Percentiles rank a stretch among this genome's conserved stretches.
Evolutionary conservation across 1,140 invertebrate species (phyloP).

Genomic region (Neodiprion lecontei): DNA sequence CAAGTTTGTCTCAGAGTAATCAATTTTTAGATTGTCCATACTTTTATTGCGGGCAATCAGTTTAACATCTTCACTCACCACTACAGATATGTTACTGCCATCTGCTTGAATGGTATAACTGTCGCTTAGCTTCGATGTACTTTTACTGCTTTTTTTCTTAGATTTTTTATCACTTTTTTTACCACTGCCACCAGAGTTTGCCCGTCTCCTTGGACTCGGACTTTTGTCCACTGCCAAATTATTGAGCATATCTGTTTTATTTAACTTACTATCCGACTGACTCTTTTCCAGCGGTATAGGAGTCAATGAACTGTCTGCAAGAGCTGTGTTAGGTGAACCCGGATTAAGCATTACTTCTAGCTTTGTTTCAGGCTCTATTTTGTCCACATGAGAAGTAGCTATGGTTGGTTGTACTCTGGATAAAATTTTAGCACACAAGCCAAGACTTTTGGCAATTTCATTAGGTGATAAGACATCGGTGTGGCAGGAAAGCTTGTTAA

Average conservation of each 20-base stretch:
- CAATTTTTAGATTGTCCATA: constrained; percentile 49
- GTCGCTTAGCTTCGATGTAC: constrained; percentile 53
- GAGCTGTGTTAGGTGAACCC: constrained; percentile 12
- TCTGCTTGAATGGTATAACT: constrained; percentile 40
- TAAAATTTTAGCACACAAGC: constrained; percentile 78
- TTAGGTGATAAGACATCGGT: constrained; percentile 66
- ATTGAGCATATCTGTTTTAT: constrained; percentile 55
- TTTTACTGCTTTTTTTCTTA: constrained; percentile 55
- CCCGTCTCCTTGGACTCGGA: constrained; percentile 52
- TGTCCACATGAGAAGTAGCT: constrained; percentile 42
- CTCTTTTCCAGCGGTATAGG: constrained; percentile 68
- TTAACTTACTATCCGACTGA: constrained; percentile 71
- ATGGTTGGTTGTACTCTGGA: constrained; percentile 76
- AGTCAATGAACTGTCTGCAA: not conserved
- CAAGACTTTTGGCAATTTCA: constrained; percentile 72
- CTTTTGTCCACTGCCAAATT: constrained; percentile 44
- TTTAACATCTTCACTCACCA: constrained; percentile 47
- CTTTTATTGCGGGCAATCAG: constrained; percentile 47
- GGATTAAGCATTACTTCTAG: constrained; percentile 26
- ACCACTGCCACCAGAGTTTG: constrained; percentile 52
- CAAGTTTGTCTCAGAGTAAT: constrained; percentile 31
- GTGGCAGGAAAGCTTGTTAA: constrained; percentile 66
- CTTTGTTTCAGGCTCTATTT: constrained; percentile 31
- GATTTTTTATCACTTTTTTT: constrained; percentile 56
- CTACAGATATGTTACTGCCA: constrained; percentile 44